Percentiles rank a stretch among this genome's conserved stretches.
Evolutionary conservation across 2,797 vertebrate species (phyloP).

Genomic region (Sebastes itinus): DNA sequence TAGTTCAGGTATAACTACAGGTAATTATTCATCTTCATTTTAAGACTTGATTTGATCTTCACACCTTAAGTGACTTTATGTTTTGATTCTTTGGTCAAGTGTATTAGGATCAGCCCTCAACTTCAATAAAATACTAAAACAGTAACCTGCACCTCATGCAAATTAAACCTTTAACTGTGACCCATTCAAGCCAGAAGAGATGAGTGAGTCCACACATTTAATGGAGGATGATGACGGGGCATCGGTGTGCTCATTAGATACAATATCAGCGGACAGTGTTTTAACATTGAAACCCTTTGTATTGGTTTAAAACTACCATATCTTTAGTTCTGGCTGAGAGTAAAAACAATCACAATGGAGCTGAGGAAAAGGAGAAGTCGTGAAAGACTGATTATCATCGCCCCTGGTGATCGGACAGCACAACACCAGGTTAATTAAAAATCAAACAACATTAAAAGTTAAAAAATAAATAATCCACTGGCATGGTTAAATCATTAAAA

Average conservation of each 20-base stretch:
- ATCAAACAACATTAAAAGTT: slow-evolving; percentile 42
- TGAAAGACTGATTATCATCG: slow-evolving; percentile 47
- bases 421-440: slow-evolving; percentile 50
- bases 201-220: slow-evolving; percentile 41
- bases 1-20: neutral
- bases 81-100: neutral
- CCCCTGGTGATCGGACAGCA: slow-evolving; percentile 31
- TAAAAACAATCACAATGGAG: slow-evolving; percentile 27
- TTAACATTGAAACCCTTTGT: slow-evolving; percentile 14
- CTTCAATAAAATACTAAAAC: neutral
- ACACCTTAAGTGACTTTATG: neutral
- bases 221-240: neutral
- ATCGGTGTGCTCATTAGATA: slow-evolving; percentile 13
- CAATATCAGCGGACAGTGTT: slow-evolving; percentile 14
- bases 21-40: neutral
- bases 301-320: slow-evolving; percentile 20
- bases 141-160: neutral
- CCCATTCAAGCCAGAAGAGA: neutral
- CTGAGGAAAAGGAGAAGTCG: slow-evolving; percentile 3
- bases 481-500: slow-evolving; percentile 54
- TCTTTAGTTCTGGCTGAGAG: slow-evolving; percentile 1
- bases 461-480: slow-evolving; percentile 74
- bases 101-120: neutral
- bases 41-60: neutral
- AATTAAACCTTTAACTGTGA: neutral